Conservation (phyloP, 2,797 vertebrate species). For the Sorex maritimensis region DNA sequence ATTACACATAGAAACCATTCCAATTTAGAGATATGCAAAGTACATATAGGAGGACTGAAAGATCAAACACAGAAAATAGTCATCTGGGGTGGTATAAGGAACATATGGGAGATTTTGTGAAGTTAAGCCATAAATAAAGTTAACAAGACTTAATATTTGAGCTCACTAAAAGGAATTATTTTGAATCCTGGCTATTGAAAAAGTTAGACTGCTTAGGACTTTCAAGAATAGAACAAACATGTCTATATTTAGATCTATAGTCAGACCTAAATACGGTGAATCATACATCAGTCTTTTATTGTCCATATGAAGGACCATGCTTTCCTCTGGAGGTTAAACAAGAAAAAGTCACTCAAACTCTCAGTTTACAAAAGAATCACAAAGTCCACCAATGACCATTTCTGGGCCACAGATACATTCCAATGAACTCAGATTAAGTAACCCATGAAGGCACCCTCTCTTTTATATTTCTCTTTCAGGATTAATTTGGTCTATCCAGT, state of each 20-base stretch:
- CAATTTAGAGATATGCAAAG: background rate
- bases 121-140: background rate
- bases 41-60: background rate
- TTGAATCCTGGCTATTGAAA: background rate
- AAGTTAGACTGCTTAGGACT: background rate
- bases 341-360: background rate
- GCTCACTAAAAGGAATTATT: background rate
- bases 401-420: background rate
- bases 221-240: background rate
- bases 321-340: background rate
- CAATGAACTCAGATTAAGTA: background rate
- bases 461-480: background rate
- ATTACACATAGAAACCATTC: slow-evolving; percentile 37
- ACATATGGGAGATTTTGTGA: background rate
- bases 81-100: background rate
- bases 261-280: background rate
- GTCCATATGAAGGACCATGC: background rate
- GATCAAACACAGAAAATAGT: background rate
- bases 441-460: background rate
- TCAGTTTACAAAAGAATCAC: background rate
- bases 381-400: background rate
- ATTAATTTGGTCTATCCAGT: slow-evolving; percentile 16
- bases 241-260: background rate
- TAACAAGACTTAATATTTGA: background rate
- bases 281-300: background rate